Percentiles rank a stretch among this genome's conserved stretches.
Evolutionary conservation across 1,140 invertebrate genomes (phyloP).

Genomic region (Vanessa atalanta): DNA sequence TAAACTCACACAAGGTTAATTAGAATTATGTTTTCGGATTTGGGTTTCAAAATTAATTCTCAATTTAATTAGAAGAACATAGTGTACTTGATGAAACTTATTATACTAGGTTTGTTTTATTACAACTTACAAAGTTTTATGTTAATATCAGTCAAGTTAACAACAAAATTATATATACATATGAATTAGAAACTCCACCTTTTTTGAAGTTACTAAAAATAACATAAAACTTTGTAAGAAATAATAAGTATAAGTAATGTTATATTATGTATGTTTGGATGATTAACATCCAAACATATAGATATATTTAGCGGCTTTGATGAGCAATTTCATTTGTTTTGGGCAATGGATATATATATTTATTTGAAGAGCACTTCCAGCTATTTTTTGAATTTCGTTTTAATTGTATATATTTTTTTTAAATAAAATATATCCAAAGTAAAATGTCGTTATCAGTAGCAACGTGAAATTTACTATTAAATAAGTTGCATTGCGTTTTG

Average conservation of each 20-base stretch:
- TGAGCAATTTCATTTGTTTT: no score
- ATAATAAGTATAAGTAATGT: no score
- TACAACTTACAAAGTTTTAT: not conserved
- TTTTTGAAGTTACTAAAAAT: no score
- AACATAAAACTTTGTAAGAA: no score
- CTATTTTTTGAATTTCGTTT: no score
- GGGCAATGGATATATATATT: no score
- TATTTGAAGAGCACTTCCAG: no score
- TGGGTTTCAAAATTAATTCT: constrained; percentile 31
- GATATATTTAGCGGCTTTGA: no score
- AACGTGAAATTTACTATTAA: constrained; percentile 5
- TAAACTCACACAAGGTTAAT: constrained; percentile 36
- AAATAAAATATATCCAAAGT: not conserved
- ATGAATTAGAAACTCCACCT: no score
- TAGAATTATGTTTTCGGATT: constrained; percentile 36
- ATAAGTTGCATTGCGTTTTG: constrained; percentile 30
- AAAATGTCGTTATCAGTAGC: not conserved
- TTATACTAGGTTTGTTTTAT: constrained; percentile 11
- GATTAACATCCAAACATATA: no score
- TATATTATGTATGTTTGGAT: no score
- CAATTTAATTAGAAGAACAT: constrained; percentile 29
- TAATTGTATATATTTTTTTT: not conserved
- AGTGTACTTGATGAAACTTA: constrained; percentile 17
- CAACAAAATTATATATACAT: no score
- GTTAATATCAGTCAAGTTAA: not conserved